A percentile compares a stretch with the other conserved stretches of the same genome.
phyloP scores from a whole-genome alignment of 2,888 invertebrate species.

The Xanthostigma xanthostigma region DNA sequence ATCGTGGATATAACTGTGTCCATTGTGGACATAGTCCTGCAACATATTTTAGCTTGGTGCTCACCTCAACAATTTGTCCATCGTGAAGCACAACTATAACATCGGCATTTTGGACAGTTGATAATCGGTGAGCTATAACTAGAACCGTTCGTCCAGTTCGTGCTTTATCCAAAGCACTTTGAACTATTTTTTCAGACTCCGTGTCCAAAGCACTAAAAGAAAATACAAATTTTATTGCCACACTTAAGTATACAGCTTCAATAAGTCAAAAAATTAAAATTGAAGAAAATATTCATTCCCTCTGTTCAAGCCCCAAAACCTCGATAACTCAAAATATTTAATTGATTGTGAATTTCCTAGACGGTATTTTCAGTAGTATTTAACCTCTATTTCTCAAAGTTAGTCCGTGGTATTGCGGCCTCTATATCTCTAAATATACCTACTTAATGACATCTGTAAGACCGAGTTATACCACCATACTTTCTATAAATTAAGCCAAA shows the following conservation, averaged over 20 bases:
- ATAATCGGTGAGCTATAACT: slow-evolving; percentile 89
- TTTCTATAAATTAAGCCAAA: too few relatives aligned
- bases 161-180: slow-evolving; percentile 73
- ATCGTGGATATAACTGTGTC: too few relatives aligned
- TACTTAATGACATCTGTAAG: too few relatives aligned
- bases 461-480: too few relatives aligned
- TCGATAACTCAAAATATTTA: not conserved
- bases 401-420: too few relatives aligned
- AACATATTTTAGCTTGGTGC: not conserved
- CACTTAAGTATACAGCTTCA: not conserved
- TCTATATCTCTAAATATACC: too few relatives aligned
- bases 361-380: too few relatives aligned
- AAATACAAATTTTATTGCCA: slow-evolving; percentile 2
- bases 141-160: slow-evolving; percentile 76
- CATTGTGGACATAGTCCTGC: too few relatives aligned
- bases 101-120: slow-evolving; percentile 83
- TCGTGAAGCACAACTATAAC: slow-evolving; percentile 78
- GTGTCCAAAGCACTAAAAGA: slow-evolving; percentile 72
- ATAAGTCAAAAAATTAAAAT: not conserved
- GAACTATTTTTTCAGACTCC: slow-evolving; percentile 82
- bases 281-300: not conserved
- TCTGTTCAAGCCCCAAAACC: not conserved
- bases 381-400: too few relatives aligned
- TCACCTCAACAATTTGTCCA: slow-evolving; percentile 71
- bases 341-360: too few relatives aligned